These are phyloP conservation scores for Tauraco erythrolophus DNA, from an alignment of 2,113 vertebrate genomes.

Conservation along the genomic window DNA sequence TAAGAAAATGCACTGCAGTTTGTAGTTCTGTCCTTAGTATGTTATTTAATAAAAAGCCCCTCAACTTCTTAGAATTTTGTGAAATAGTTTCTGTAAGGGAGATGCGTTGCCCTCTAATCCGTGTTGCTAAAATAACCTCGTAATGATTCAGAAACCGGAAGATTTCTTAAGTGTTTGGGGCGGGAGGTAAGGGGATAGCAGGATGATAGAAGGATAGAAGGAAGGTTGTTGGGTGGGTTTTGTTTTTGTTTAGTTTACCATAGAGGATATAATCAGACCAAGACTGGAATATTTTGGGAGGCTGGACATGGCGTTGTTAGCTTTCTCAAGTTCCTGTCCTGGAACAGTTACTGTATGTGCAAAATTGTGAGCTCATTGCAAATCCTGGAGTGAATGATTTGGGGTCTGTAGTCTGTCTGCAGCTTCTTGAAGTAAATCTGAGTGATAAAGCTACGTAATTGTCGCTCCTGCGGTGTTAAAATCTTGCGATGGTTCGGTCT, in stretches of 20 bases:
- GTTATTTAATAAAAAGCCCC: neutral
- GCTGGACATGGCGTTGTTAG: fast-evolving
- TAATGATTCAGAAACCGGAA: neutral
- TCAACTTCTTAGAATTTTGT: neutral
- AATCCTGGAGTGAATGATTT: neutral
- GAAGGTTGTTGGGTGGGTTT: neutral
- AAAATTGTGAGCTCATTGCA: neutral
- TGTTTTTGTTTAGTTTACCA: neutral
- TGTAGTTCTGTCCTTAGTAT: neutral
- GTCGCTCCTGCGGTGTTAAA: neutral
- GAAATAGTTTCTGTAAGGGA: neutral
- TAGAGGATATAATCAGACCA: neutral
- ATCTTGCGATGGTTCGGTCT: neutral
- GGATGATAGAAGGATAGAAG: neutral
- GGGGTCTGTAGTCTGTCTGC: neutral
- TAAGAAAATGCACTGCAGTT: neutral
- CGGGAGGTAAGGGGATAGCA: fast-evolving
- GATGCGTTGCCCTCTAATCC: neutral
- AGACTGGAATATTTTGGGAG: neutral
- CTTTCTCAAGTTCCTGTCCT: neutral
- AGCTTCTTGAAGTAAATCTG: constrained; percentile 8
- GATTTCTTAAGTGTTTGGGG: neutral
- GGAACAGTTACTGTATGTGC: neutral
- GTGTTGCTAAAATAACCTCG: neutral
- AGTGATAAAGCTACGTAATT: neutral